Percentiles rank a stretch among this genome's conserved stretches.
phyloP scores from a whole-genome alignment of 2,113 vertebrate genomes.

The Petaurus breviceps region DNA sequence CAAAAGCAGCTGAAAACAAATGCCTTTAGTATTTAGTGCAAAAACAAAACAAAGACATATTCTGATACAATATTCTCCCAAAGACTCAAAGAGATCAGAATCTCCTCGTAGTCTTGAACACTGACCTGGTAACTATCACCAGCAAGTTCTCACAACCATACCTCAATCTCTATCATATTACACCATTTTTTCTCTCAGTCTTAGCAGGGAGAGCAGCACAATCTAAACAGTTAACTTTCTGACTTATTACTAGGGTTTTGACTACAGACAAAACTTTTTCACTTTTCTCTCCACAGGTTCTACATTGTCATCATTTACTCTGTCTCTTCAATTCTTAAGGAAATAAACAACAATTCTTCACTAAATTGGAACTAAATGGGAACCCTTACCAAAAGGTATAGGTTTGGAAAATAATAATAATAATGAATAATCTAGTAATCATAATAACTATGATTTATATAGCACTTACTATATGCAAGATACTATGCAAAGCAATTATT shows the following conservation, averaged over 20 bases:
- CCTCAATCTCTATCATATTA: not conserved
- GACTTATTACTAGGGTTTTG: not conserved
- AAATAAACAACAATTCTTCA: not conserved
- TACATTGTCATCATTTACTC: not conserved
- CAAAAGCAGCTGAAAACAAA: not conserved
- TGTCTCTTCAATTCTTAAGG: not conserved
- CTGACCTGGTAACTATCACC: not conserved
- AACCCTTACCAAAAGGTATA: not conserved
- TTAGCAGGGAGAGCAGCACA: not conserved
- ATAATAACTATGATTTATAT: not conserved
- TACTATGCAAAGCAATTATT: not conserved
- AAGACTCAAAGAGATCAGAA: not conserved
- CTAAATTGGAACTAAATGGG: not conserved
- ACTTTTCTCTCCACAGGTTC: not conserved
- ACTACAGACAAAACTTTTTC: not conserved
- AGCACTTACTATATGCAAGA: not conserved
- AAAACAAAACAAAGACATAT: not conserved
- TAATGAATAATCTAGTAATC: not conserved
- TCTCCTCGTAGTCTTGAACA: not conserved
- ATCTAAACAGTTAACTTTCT: not conserved
- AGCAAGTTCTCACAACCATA: not conserved
- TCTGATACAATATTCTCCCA: not conserved
- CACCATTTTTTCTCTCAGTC: not conserved
- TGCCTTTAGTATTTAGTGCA: not conserved
- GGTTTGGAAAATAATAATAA: not conserved